phyloP scores from a whole-genome alignment of 2,797 vertebrate genomes.

The Cyprinodon diabolis region DNA sequence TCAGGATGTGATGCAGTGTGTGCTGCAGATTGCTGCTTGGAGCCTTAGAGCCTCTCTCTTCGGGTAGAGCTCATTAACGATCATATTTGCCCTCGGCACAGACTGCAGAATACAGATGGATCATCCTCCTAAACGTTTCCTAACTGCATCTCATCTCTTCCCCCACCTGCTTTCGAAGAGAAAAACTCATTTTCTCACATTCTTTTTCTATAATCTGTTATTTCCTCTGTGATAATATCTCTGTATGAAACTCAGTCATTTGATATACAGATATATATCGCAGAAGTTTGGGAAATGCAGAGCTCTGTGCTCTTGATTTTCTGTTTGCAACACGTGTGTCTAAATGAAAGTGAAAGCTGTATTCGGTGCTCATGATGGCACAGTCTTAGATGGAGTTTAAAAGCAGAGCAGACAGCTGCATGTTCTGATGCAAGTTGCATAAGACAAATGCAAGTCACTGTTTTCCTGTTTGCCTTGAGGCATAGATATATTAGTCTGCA shows the following conservation, averaged over 20 bases:
- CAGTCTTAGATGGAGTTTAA: constrained; percentile 38
- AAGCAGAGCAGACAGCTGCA: constrained; percentile 30
- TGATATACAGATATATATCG: constrained; percentile 8
- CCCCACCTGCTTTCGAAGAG: constrained; percentile 62
- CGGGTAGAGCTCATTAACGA: constrained; percentile 71
- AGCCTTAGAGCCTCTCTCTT: constrained; percentile 48
- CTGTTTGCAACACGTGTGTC: constrained; percentile 4
- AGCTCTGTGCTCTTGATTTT: constrained; percentile 1
- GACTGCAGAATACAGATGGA: constrained; percentile 69
- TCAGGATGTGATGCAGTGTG: constrained; percentile 78
- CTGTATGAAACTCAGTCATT: constrained; percentile 22
- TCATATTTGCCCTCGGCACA: constrained; percentile 65
- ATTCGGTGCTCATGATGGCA: constrained; percentile 19
- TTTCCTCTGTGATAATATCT: constrained; percentile 54
- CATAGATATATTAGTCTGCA: background rate
- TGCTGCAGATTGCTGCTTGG: constrained; percentile 55
- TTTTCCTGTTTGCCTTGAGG: constrained; percentile 55
- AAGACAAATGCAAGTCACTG: constrained; percentile 52
- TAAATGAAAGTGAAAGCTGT: constrained; percentile 29
- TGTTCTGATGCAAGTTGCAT: constrained; percentile 48
- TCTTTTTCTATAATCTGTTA: constrained; percentile 56
- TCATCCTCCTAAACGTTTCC: constrained; percentile 58
- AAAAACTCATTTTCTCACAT: constrained; percentile 44
- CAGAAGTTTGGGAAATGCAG: constrained; percentile 8
- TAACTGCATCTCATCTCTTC: constrained; percentile 61